Conservation (phyloP, 2,888 invertebrate genomes). For the Dione juno region DNA sequence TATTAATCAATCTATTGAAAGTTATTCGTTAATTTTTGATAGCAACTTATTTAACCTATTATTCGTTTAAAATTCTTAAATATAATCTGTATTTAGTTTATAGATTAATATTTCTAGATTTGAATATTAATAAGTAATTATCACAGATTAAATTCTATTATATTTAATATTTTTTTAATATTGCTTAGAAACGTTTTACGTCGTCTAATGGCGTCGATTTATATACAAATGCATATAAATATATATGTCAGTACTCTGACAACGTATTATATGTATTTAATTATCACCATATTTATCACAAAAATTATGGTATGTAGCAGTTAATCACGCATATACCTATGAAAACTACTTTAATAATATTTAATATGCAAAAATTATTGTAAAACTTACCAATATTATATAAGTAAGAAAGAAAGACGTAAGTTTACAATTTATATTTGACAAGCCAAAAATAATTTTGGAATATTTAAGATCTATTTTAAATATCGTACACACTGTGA, state of each 20-base stretch:
- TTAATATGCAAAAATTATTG: neutral
- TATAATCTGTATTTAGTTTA: neutral
- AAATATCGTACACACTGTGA: slow-evolving; percentile 11
- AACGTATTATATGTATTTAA: too few relatives aligned
- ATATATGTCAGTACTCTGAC: neutral
- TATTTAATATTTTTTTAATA: neutral
- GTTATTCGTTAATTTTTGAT: neutral
- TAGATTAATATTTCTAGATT: neutral
- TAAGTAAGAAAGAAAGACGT: neutral
- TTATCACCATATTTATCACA: neutral
- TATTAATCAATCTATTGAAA: neutral
- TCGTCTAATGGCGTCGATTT: neutral
- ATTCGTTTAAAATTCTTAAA: too few relatives aligned
- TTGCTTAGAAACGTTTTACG: neutral
- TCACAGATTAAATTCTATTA: neutral
- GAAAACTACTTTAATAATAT: neutral
- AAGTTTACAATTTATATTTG: neutral
- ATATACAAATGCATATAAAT: neutral
- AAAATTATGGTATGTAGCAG: neutral
- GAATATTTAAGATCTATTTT: neutral
- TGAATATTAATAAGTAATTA: neutral
- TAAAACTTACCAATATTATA: neutral
- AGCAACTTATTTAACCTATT: too few relatives aligned
- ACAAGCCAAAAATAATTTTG: neutral
- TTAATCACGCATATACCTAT: neutral